These are phyloP conservation scores for Escarpia spicata DNA, from an alignment of 2,888 invertebrate genomes.

Conservation along the genomic window DNA sequence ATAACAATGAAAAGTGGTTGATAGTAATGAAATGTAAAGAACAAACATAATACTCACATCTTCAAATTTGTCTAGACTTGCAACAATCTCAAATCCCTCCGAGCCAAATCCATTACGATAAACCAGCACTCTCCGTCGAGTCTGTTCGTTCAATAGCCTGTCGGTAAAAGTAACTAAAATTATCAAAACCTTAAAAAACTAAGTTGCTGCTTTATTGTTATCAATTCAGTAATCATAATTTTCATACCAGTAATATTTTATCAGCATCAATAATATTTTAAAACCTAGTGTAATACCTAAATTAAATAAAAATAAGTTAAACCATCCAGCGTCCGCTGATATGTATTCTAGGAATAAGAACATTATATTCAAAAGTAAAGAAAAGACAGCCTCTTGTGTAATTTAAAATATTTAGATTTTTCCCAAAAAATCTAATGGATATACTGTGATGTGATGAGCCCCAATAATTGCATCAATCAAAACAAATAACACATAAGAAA, in stretches of 20 bases:
- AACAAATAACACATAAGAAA: not conserved
- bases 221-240: not conserved
- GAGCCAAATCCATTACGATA: constrained; percentile 60
- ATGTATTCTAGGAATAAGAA: no score
- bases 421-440: not conserved
- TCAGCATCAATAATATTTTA: not conserved
- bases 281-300: not conserved
- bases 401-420: no score
- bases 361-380: no score
- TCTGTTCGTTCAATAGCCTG: constrained; percentile 55
- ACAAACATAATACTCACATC: constrained; percentile 49
- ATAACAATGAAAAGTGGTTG: no score
- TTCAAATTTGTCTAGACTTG: constrained; percentile 56
- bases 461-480: not conserved
- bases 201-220: not conserved
- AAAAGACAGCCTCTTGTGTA: no score
- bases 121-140: constrained; percentile 58
- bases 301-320: no score
- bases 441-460: not conserved
- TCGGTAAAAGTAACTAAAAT: constrained; percentile 12
- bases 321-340: no score
- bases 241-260: not conserved
- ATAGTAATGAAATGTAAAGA: not conserved
- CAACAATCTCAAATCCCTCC: constrained; percentile 61
- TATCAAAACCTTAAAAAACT: not conserved